Conservation (phyloP, 2,888 invertebrate genomes). For the Acleris cristana region DNA sequence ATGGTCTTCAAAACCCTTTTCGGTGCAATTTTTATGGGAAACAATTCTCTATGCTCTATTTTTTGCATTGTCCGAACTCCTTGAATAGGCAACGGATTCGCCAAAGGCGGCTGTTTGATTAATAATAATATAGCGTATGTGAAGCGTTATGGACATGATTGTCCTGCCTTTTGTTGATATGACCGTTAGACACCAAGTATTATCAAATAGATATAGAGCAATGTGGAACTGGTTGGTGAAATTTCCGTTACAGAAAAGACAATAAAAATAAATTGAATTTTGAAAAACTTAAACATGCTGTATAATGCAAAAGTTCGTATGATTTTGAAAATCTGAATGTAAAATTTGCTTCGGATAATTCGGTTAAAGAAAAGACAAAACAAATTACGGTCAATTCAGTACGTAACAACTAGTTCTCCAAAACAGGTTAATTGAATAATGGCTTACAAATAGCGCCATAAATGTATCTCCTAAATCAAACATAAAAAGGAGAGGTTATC, state of each 20-base stretch:
- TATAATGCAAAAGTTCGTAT: background rate
- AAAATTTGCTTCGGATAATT: background rate
- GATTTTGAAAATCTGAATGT: background rate
- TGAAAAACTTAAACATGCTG: background rate
- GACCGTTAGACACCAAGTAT: conserved; percentile 69
- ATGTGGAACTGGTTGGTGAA: conserved; percentile 39
- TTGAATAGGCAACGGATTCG: conserved; percentile 66
- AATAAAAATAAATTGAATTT: background rate
- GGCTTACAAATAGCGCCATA: conserved; percentile 58
- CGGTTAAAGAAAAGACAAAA: conserved; percentile 13
- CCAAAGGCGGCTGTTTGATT: conserved; percentile 74
- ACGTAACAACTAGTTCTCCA: background rate
- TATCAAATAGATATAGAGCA: conserved; percentile 34
- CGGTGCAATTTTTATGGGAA: conserved; percentile 79
- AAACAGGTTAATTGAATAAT: conserved; percentile 17
- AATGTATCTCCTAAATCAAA: conserved; percentile 55
- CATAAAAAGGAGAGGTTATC: conserved; percentile 70
- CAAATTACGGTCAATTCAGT: background rate
- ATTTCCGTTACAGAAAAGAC: conserved; percentile 17
- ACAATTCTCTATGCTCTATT: conserved; percentile 76
- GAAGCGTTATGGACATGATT: conserved; percentile 50
- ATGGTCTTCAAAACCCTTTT: conserved; percentile 66
- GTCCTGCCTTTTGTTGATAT: conserved; percentile 56
- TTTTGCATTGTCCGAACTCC: conserved; percentile 79
- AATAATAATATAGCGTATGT: conserved; percentile 64